Base-by-base conservation (phyloP, 2,888 invertebrate species). In the Andrena trimmerana region DNA sequence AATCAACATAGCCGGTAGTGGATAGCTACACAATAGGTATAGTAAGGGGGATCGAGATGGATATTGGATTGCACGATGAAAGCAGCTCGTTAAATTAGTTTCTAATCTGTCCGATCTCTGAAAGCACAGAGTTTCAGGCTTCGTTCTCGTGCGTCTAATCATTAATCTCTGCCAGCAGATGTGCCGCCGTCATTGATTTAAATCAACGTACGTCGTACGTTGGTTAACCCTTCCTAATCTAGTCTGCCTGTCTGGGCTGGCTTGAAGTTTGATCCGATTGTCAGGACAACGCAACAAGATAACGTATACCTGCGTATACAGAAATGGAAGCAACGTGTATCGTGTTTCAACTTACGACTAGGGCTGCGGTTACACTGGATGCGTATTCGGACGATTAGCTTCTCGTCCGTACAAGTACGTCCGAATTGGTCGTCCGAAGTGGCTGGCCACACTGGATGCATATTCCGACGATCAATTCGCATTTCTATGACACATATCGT, bases 161-260 rank as follows among this genome's bases (percentile, higher is more conserved):
- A 91, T 92, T 91, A 92, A 92, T 92, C 92, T 92, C 90, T 91
- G 91, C 90, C 91, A 92, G 88, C 90, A 90, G 90, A 90, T 91
- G 92, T 86, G 90, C 90, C 90, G 89, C 88, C 90, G 90, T 92
- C 92, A 92, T 92, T 92, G 91, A 92, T 92, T 91, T 92, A 92
- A 92, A 92, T 92, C 92, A 92, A 89, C 89, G 89, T 54, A 54
- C 57, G 57, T 20, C 24, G 78, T 82, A 85, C 88, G 87, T 87
- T 87, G 88, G 89, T 88, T 88, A 90, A 91, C 90, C 90, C 91
- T 89, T 90, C 84, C 89, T 89, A 86, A 89, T 88, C 89, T 88
- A 88, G 86, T 84, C 84, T 86, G 83, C 69, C 83, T 79, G 87
- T 88, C 87, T 85, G 78, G 71, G 74, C 83, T 81, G 82, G 81